Percentiles rank a stretch among this genome's conserved stretches.
These are phyloP conservation scores for Cyprinodon tularosa DNA, from an alignment of 2,113 vertebrate species.

Conservation along the genomic window DNA sequence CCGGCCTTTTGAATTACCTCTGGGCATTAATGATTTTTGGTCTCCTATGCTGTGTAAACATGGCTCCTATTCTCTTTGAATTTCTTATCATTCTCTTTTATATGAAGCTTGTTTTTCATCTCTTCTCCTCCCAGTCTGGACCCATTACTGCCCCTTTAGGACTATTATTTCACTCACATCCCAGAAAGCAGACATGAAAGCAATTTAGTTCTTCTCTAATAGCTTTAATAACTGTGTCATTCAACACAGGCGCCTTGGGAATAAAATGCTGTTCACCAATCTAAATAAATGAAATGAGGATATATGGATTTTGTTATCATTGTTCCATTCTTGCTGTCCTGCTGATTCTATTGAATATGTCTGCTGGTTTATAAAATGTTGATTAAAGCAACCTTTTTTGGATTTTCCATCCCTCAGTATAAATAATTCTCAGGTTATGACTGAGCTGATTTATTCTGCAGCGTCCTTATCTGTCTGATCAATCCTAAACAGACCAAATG, in stretches of 20 bases:
- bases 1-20: slow-evolving; percentile 15
- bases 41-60: background rate
- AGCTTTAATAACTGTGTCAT: slow-evolving; percentile 2
- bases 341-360: background rate
- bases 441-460: background rate
- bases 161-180: slow-evolving; percentile 9
- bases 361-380: background rate
- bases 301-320: slow-evolving; percentile 1
- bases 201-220: slow-evolving; percentile 15
- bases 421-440: background rate
- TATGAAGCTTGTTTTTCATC: slow-evolving; percentile 7
- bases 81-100: background rate
- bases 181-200: slow-evolving; percentile 21
- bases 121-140: background rate
- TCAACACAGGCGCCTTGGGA: slow-evolving; percentile 1
- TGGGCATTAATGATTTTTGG: background rate
- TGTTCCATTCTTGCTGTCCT: background rate
- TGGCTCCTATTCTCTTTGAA: background rate
- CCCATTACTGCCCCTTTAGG: background rate
- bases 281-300: background rate
- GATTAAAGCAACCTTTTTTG: background rate
- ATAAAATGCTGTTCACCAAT: background rate
- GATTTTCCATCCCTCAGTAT: background rate
- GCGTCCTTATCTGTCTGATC: background rate
- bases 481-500: background rate